These are phyloP conservation scores for Sarcophaga subvicina DNA, from an alignment of 2,888 invertebrate species.

Conservation along the genomic window DNA sequence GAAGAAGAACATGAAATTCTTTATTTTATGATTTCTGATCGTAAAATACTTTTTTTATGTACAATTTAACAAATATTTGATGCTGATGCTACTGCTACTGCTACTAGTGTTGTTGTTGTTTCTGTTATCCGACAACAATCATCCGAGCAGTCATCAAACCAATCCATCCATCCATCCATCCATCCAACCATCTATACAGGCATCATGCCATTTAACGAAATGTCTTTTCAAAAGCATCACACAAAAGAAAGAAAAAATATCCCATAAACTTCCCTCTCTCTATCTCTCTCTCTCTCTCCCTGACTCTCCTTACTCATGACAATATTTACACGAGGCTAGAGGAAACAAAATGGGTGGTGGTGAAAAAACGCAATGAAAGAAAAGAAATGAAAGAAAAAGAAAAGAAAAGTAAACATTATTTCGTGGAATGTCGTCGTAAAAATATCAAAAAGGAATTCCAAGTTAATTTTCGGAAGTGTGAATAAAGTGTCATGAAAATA, in stretches of 20 bases:
- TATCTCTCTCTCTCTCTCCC: background rate
- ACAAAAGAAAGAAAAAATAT: background rate
- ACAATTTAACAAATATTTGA: conserved; percentile 21
- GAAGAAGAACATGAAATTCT: conserved; percentile 28
- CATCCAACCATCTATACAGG: background rate
- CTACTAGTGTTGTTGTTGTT: background rate
- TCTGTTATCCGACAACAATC: background rate
- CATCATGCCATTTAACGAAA: background rate
- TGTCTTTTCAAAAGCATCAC: background rate
- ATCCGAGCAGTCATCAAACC: background rate
- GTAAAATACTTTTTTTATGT: conserved; percentile 24
- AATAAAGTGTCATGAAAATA: conserved; percentile 35
- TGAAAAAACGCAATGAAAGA: background rate
- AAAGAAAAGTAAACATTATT: conserved; percentile 12
- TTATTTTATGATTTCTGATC: conserved; percentile 26
- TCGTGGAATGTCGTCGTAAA: conserved; percentile 36
- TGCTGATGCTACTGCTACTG: background rate
- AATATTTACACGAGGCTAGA: background rate
- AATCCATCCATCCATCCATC: conserved; percentile 2
- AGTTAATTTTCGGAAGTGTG: conserved; percentile 35
- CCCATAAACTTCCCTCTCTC: background rate
- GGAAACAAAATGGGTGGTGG: background rate
- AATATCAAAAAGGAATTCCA: conserved; percentile 25
- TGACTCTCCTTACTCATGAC: background rate
- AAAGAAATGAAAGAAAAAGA: background rate